Evolutionary conservation across 1,140 invertebrate genomes (phyloP).

Genomic region (Lasaia peninsularis): DNA sequence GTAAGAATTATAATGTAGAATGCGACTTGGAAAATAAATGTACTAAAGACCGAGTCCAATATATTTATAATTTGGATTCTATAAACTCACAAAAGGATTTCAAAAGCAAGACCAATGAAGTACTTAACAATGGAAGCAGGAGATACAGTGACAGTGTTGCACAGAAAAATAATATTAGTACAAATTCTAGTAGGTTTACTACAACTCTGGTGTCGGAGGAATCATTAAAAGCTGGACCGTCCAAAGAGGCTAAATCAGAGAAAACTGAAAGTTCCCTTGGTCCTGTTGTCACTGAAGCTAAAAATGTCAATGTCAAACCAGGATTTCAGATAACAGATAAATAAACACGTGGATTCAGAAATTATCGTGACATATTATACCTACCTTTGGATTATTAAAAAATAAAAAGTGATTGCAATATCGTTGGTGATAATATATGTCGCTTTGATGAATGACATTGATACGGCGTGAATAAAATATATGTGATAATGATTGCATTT

Average conservation of each 20-base stretch:
- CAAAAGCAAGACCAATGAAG: conserved; percentile 42
- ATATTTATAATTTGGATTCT: conserved; percentile 42
- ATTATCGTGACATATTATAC: too few relatives aligned
- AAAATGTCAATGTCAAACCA: conserved; percentile 43
- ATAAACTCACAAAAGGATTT: conserved; percentile 47
- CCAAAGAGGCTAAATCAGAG: conserved; percentile 39
- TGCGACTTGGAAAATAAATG: conserved; percentile 48
- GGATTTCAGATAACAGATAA: conserved; percentile 49
- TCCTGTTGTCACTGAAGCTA: conserved; percentile 48
- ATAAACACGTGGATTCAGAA: background rate
- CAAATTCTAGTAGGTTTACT: conserved; percentile 51
- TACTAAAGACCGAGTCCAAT: conserved; percentile 41
- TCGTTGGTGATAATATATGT: too few relatives aligned
- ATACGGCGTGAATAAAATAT: too few relatives aligned
- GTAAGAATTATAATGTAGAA: conserved; percentile 63
- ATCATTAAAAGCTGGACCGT: conserved; percentile 33
- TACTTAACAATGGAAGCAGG: conserved; percentile 55
- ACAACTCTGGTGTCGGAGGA: conserved; percentile 61
- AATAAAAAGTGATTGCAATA: too few relatives aligned
- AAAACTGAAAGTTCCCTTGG: conserved; percentile 20
- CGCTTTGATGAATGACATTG: too few relatives aligned
- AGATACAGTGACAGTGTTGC: conserved; percentile 63
- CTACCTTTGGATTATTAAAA: too few relatives aligned
- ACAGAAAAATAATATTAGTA: conserved; percentile 41
- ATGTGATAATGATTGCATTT: too few relatives aligned